Base-by-base conservation (phyloP, 2,888 invertebrate genomes). In the Amphipyra berbera region DNA sequence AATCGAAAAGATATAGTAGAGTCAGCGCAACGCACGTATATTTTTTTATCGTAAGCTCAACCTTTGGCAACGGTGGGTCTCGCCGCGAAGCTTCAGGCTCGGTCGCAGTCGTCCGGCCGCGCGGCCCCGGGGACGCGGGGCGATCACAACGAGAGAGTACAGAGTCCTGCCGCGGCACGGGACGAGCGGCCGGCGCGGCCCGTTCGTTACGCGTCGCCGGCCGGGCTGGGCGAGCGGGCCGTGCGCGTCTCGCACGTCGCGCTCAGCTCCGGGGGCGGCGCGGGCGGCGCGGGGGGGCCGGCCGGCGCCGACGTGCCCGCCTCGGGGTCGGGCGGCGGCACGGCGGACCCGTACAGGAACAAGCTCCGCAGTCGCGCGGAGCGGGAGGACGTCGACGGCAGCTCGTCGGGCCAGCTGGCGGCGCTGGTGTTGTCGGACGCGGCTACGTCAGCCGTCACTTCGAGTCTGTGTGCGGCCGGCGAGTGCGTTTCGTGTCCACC, bases 301-400 rank as follows among this genome's bases (percentile, higher is more conserved):
- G 54, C 35, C 47, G 49, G 52, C 38, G 49, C 15, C 46, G 70
- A 41, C 37, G 78, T n/a, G 65, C 85, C 89, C 21, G 90, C 90
- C 73, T 91, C 91, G 3, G 82, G 73, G 84, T 92, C 92, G 7
- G 85, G 83, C 40, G 90, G 90, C 45, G 90, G 90, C 61, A 82
- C 83, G 14, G 88, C 81, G 3, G 91, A 86, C 12, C 94, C 94
- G 88, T 94, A 94, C 40, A 94, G 90, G 88, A 94, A 94, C 49
- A 94, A 84, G 74, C 87, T 90, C 67, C 89, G 85, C 45, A 90
- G 86, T 5, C 88, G 80, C 30, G 90, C 90, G 27, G 92, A 85
- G 57, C 92, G 85, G 10, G 90, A 82, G 21, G 90, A 89, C n/a
- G 90, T 87, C 54, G 90, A 85, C 12, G 92, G 90, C 59, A 83